A percentile compares a stretch with the other conserved stretches of the same genome.
Evolutionary conservation across 1,140 invertebrate genomes (phyloP).

Genomic region (Lanistes nyassanus): DNA sequence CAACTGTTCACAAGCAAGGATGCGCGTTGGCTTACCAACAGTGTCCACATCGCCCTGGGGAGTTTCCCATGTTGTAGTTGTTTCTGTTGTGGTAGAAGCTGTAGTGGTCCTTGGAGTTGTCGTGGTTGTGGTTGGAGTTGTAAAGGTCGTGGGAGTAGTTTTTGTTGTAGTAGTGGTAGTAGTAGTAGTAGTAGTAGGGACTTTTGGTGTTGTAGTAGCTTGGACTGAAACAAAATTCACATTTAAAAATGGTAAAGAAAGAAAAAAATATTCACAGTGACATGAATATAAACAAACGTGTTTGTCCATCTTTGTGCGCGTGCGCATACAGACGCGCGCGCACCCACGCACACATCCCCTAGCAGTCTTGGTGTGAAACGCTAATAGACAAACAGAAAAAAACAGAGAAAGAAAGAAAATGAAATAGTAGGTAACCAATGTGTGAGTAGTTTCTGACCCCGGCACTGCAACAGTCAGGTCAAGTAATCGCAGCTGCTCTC

Average conservation of each 20-base stretch:
- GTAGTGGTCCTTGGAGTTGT: too few species aligned
- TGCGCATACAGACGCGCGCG: not conserved
- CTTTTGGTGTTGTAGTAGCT: slow-evolving; percentile 16
- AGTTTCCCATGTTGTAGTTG: not conserved
- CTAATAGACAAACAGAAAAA: not conserved
- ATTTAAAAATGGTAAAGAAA: not conserved
- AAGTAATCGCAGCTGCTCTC: too few species aligned
- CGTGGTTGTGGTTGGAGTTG: too few species aligned
- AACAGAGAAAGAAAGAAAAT: slow-evolving; percentile 8
- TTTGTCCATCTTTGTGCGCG: too few species aligned
- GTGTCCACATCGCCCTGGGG: not conserved
- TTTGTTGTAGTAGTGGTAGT: too few species aligned
- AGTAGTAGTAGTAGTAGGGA: slow-evolving; percentile 4
- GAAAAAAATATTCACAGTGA: not conserved
- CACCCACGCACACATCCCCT: slow-evolving; percentile 5
- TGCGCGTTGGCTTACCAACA: not conserved
- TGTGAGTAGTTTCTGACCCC: not conserved
- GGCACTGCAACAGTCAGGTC: not conserved
- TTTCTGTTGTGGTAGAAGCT: not conserved
- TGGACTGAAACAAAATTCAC: slow-evolving; percentile 6
- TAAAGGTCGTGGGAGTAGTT: too few species aligned
- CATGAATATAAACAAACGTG: not conserved
- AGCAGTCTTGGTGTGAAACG: not conserved
- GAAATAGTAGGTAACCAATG: too few species aligned
- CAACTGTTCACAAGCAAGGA: too few species aligned